Evolutionary conservation across 2,888 invertebrate genomes (phyloP).

Genomic region (Mechanitis mazaeus): DNA sequence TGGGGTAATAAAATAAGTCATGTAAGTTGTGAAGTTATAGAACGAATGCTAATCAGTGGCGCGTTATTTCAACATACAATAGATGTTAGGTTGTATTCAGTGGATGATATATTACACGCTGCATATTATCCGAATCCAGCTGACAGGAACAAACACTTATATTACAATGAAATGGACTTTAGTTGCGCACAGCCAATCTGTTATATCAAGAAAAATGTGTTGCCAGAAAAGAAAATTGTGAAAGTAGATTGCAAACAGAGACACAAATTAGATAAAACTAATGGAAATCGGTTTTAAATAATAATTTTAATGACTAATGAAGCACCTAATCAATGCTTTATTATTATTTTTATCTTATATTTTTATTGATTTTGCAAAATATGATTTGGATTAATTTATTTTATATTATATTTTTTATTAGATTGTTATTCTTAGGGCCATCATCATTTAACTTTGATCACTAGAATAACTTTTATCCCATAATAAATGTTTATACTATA

Average conservation of each 20-base stretch:
- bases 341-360: not conserved
- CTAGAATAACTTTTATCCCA: no score
- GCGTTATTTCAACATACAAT: constrained; percentile 56
- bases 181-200: constrained; percentile 59
- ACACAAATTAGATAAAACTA: constrained; percentile 54
- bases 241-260: constrained; percentile 59
- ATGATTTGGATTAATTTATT: not conserved
- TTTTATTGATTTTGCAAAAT: no score
- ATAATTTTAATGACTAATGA: not conserved
- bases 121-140: constrained; percentile 64
- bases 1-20: constrained; percentile 64
- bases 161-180: constrained; percentile 72
- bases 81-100: constrained; percentile 57
- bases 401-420: constrained; percentile 3
- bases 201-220: constrained; percentile 54
- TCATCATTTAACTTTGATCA: no score
- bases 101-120: constrained; percentile 49
- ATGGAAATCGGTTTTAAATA: constrained; percentile 39
- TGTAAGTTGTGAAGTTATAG: constrained; percentile 56
- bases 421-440: not conserved
- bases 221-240: constrained; percentile 39
- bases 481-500: no score
- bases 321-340: not conserved
- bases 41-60: constrained; percentile 57
- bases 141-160: constrained; percentile 70